phyloP scores from a whole-genome alignment of 2,888 invertebrate species.

The Coelogynopora nodosa region DNA sequence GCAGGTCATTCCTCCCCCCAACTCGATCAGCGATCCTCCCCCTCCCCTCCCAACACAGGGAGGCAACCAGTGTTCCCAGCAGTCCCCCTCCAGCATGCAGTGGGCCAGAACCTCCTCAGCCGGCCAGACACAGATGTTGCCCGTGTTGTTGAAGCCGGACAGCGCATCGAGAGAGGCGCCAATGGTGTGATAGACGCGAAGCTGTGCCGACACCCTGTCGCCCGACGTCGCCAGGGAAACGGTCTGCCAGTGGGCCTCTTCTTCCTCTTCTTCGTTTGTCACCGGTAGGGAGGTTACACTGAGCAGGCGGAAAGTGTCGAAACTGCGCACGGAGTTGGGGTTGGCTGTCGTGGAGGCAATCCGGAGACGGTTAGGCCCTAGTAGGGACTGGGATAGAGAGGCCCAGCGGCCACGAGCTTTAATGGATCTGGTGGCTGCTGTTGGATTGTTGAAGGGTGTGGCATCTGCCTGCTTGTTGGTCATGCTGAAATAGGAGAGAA shows the following conservation, averaged over 20 bases:
- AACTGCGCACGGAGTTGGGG: neutral
- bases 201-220: neutral
- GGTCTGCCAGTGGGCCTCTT: neutral
- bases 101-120: slow-evolving; percentile 45
- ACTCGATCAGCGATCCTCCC: neutral
- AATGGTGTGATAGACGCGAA: neutral
- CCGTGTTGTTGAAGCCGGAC: slow-evolving; percentile 47
- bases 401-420: neutral
- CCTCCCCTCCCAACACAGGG: neutral
- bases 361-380: neutral
- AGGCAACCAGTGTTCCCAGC: neutral
- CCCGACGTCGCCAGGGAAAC: too few species aligned
- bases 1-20: slow-evolving; percentile 42
- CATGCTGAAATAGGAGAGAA: too few species aligned
- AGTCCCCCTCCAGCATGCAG: slow-evolving; percentile 41
- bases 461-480: slow-evolving; percentile 73
- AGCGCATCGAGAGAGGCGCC: slow-evolving; percentile 21
- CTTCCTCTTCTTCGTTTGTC: neutral
- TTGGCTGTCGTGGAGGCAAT: neutral
- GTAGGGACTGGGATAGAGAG: neutral
- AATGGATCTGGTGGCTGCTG: slow-evolving; percentile 70
- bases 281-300: neutral
- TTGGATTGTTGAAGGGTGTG: slow-evolving; percentile 77
- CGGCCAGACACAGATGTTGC: slow-evolving; percentile 47
- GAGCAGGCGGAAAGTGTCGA: neutral